A percentile compares a stretch with the other conserved stretches of the same genome.
Conservation (phyloP, 2,797 vertebrate genomes). For the Sparus aurata region DNA sequence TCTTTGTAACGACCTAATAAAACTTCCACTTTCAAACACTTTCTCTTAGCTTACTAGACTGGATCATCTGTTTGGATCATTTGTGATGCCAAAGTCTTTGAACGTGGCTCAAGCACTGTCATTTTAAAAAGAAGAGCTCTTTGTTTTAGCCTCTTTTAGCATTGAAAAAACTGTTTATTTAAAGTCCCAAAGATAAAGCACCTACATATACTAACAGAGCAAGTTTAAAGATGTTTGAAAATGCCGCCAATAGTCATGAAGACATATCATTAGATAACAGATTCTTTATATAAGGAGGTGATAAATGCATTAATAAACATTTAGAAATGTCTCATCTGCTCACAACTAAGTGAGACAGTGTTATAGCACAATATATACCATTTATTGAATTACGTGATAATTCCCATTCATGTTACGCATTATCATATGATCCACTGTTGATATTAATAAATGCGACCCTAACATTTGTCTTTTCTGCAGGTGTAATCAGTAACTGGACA, state of each 20-base stretch:
- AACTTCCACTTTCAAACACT: not conserved
- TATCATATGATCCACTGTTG: not conserved
- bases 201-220: not conserved
- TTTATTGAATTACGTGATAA: not conserved
- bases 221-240: too few relatives aligned
- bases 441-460: not conserved
- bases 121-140: too few relatives aligned
- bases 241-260: not conserved
- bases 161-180: too few relatives aligned
- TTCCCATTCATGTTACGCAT: not conserved
- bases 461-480: constrained; percentile 72
- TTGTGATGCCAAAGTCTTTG: not conserved
- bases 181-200: too few relatives aligned
- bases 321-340: not conserved
- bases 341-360: not conserved
- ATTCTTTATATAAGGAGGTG: not conserved
- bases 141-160: too few relatives aligned
- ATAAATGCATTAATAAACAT: not conserved
- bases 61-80: not conserved
- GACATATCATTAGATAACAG: not conserved
- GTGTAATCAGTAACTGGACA: constrained; percentile 98
- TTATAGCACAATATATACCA: not conserved
- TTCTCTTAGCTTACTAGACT: not conserved
- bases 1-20: not conserved
- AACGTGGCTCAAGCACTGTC: too few relatives aligned